phyloP scores from a whole-genome alignment of 2,797 vertebrate species.

The Pseudomugil tenellus region DNA sequence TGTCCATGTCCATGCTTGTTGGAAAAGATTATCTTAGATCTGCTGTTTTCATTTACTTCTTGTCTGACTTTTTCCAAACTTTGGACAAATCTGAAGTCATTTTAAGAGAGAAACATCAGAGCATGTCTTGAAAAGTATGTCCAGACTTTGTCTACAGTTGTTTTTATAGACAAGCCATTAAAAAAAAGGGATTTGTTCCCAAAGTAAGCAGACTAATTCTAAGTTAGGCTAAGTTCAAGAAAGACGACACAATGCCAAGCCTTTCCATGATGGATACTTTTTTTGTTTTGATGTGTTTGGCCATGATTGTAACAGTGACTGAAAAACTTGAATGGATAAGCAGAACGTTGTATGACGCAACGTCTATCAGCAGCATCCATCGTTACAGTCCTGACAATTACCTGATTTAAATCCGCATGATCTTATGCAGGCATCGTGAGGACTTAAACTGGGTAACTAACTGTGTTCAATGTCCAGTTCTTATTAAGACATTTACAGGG shows the following conservation, averaged over 20 bases:
- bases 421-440: no score
- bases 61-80: neutral
- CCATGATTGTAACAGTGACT: neutral
- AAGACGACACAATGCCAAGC: neutral
- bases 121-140: neutral
- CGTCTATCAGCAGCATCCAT: no score
- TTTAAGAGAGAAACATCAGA: no score
- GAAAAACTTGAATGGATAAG: neutral
- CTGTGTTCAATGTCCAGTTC: no score
- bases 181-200: neutral
- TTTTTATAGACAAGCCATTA: neutral
- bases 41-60: neutral
- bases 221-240: neutral
- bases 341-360: no score
- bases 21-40: neutral
- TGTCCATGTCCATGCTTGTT: no score
- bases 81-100: neutral
- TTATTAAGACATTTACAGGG: no score
- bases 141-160: neutral
- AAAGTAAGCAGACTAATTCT: neutral
- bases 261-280: neutral
- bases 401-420: no score
- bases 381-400: no score
- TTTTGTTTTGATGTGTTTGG: neutral
- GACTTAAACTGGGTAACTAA: no score